Evolutionary conservation across 2,113 vertebrate genomes (phyloP).

Genomic region (Amphiprion ocellaris): DNA sequence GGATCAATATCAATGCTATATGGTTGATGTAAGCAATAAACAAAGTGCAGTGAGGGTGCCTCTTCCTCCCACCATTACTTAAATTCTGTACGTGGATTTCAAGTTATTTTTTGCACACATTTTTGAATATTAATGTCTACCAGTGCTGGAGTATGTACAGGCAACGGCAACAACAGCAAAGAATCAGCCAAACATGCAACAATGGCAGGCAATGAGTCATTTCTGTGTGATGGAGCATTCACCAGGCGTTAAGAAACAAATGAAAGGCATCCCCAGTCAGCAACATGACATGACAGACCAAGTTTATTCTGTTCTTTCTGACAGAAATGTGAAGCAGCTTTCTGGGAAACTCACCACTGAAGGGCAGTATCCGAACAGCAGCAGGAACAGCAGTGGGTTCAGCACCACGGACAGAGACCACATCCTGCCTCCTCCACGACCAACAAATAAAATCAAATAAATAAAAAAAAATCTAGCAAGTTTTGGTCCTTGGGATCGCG

Average conservation of each 20-base stretch:
- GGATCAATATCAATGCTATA: conserved; percentile 60
- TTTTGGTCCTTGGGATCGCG: conserved; percentile 43
- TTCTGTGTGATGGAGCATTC: background rate
- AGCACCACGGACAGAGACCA: conserved; percentile 87
- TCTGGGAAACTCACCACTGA: conserved; percentile 87
- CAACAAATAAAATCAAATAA: conserved; percentile 30
- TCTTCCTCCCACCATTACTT: conserved; percentile 10
- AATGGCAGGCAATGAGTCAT: conserved; percentile 28
- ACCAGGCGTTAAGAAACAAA: background rate
- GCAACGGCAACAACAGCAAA: background rate
- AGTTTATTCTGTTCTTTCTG: background rate
- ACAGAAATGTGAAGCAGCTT: background rate
- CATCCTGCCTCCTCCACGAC: conserved; percentile 85
- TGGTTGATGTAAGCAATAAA: conserved; percentile 65
- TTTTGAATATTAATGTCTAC: background rate
- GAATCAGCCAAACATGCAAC: conserved; percentile 17
- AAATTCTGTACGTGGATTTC: background rate
- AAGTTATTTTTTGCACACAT: background rate
- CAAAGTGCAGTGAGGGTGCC: conserved; percentile 46
- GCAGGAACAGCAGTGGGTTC: conserved; percentile 88
- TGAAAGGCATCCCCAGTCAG: background rate
- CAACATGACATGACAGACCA: background rate
- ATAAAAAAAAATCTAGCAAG: conserved; percentile 35
- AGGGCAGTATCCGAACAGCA: conserved; percentile 89
- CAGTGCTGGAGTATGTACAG: background rate